Percentiles rank a stretch among this genome's conserved stretches.
These are phyloP conservation scores for Pangasius mekongensis DNA, from an alignment of 2,797 vertebrate species.

Conservation along the genomic window DNA sequence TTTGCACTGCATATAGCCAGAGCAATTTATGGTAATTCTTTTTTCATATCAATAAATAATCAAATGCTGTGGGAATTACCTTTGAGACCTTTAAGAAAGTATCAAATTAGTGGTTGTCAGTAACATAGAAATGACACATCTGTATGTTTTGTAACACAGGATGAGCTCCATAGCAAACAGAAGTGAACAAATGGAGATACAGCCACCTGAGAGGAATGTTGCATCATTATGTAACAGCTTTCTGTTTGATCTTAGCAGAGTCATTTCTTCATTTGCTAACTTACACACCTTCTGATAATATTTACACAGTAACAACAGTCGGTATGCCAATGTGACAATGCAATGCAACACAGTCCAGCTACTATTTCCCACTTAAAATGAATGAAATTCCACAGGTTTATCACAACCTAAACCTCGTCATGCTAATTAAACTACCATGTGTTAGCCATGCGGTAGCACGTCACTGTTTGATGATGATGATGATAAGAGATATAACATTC, in stretches of 20 bases:
- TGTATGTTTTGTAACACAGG: background rate
- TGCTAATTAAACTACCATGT: background rate
- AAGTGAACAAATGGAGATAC: conserved; percentile 26
- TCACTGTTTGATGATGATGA: background rate
- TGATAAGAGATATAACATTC: background rate
- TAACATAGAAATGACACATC: background rate
- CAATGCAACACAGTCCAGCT: background rate
- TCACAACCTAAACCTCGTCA: background rate
- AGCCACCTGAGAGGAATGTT: conserved; percentile 9
- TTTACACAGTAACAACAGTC: conserved; percentile 21
- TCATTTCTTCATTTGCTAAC: background rate
- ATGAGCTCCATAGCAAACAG: background rate
- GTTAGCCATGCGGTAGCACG: background rate
- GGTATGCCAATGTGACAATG: background rate
- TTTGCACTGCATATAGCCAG: background rate
- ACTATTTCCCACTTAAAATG: background rate
- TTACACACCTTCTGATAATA: background rate
- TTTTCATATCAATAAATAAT: background rate
- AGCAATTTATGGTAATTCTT: conserved; percentile 13
- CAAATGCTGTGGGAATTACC: conserved; percentile 6
- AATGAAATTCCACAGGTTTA: background rate
- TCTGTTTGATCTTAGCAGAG: background rate
- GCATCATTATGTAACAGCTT: background rate
- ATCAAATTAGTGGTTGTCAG: background rate
- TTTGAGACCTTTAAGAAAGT: background rate